Conservation (phyloP, 1,140 invertebrate genomes). For the Aleiodes sp. region DNA sequence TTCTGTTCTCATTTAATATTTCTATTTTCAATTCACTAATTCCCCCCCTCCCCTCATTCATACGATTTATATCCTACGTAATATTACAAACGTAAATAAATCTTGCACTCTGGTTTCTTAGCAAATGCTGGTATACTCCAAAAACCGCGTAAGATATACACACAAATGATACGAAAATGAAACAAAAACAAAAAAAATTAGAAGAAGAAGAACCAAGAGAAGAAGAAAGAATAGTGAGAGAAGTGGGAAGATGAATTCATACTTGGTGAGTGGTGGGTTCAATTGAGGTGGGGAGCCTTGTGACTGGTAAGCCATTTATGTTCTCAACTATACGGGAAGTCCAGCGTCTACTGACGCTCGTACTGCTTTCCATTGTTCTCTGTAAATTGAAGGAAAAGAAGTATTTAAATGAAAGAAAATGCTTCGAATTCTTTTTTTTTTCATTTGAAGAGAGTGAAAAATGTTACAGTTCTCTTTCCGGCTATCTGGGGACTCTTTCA, state of each 20-base stretch:
- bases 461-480: no score
- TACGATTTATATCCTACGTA: no score
- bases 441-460: neutral
- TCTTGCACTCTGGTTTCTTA: no score
- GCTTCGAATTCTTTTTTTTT: no score
- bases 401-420: neutral
- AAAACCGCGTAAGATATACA: neutral
- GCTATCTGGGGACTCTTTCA: no score
- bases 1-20: no score
- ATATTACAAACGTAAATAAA: no score
- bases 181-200: neutral
- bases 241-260: constrained; percentile 13
- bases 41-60: no score
- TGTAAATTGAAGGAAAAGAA: neutral
- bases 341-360: constrained; percentile 30
- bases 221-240: neutral
- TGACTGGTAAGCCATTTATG: neutral
- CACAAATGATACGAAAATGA: neutral
- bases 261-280: constrained; percentile 39
- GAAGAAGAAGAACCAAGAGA: neutral
- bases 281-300: constrained; percentile 23
- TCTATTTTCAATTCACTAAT: no score
- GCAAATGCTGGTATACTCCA: neutral
- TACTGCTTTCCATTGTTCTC: constrained; percentile 33
- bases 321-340: constrained; percentile 25